Base-by-base conservation (phyloP, 2,888 invertebrate species). In the Augochlorella aurata region DNA sequence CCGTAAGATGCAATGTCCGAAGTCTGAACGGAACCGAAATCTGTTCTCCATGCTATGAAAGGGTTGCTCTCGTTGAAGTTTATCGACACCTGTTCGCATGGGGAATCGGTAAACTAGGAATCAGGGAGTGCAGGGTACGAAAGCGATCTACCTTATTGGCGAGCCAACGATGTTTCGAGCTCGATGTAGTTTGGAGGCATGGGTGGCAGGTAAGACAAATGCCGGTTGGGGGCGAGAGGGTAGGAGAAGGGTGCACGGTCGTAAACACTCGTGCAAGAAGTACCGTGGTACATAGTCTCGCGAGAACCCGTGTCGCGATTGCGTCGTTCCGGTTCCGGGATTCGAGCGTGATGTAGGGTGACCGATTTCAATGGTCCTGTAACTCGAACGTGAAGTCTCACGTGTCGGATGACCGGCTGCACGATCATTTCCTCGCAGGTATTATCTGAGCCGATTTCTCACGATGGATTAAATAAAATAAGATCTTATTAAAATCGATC, bases 261-360 rank as follows among this genome's bases (percentile, higher is more conserved):
- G 82, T 85, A 85, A 86, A 85, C 82, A 86, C 80, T 85, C 78
- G 77, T 73, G 81, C 77, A 85, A 87, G 86, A 75, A 82, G 82
- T 76, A 76, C 77, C 77, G 79, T 50, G 61, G 72, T 84, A 87
- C 84, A 89, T 89, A 89, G 90, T 90, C 86, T 89, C 84, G 85
- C 86, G 86, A 81, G 88, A 82, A 85, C 89, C 87, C 85, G 90
- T 89, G 87, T 76, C 78, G 80, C 77, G 85, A 79, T 88, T 81
- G 75, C 82, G 81, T 82, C 83, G 82, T 79, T 38, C 38, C 38
- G 38, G 38, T 38, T 38, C 66, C 63, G 58, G 66, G 44, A 38
- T 61, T 54, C 29, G 24, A 66, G 21, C 49, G 54, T 49, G 79
- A 70, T 73, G 69, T 50, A 24, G 18, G n/a, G 16, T 65, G 29